Conservation (phyloP, 1,140 invertebrate species). For the Marisa cornuarietis region DNA sequence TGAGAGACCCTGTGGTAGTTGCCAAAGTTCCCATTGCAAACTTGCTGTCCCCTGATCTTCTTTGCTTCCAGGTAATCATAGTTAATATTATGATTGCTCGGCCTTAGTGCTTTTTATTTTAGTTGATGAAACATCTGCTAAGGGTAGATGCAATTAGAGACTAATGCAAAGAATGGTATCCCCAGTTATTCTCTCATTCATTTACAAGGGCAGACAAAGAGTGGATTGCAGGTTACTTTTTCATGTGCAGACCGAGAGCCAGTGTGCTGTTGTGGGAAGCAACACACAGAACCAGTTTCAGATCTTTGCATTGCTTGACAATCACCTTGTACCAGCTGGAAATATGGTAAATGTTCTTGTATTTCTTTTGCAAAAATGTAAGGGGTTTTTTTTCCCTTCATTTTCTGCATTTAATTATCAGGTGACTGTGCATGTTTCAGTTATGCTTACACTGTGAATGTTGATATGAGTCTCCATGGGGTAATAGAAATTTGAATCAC, state of each 20-base stretch:
- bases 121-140: too few species aligned
- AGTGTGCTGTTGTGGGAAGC: conserved; percentile 49
- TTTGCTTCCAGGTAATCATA: conserved; percentile 26
- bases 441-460: neutral
- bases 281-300: conserved; percentile 53
- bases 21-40: conserved; percentile 12
- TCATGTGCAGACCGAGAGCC: conserved; percentile 36
- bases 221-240: neutral
- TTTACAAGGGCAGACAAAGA: neutral
- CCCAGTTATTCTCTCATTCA: neutral
- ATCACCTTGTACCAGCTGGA: conserved; percentile 35
- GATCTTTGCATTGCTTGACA: conserved; percentile 42
- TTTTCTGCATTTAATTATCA: neutral
- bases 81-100: neutral
- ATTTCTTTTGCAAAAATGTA: neutral
- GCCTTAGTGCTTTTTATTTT: neutral
- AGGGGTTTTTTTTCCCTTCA: neutral
- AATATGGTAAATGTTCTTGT: conserved; percentile 48
- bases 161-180: neutral
- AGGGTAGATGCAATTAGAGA: too few species aligned
- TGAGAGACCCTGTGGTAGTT: conserved; percentile 16
- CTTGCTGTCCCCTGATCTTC: conserved; percentile 27
- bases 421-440: neutral
- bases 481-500: too few species aligned
- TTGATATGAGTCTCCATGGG: neutral